Evolutionary conservation across 2,888 invertebrate genomes (phyloP).

Genomic region (Amblyjoppa fuscipennis): DNA sequence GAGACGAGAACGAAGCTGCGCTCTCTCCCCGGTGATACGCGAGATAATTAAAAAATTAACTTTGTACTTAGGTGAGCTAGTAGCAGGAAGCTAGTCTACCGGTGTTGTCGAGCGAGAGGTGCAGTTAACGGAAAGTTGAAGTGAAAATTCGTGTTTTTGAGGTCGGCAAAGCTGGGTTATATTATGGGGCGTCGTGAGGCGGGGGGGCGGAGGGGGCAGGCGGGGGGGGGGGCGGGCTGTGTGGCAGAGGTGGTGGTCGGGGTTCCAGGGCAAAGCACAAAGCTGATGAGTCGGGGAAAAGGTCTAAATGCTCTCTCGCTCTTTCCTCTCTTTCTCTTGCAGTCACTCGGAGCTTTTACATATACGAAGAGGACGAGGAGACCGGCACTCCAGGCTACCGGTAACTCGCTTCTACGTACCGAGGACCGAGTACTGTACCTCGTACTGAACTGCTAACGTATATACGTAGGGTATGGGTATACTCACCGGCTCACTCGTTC

Average conservation of each 20-base stretch:
- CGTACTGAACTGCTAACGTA: slow-evolving; percentile 59
- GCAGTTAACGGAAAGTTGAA: slow-evolving; percentile 84
- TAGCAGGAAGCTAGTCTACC: slow-evolving; percentile 51
- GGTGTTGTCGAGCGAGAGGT: slow-evolving; percentile 62
- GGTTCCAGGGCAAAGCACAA: slow-evolving; percentile 80
- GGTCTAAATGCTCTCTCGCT: slow-evolving; percentile 80
- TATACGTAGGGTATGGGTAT: slow-evolving; percentile 16
- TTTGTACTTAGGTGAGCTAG: slow-evolving; percentile 81
- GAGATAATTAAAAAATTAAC: slow-evolving; percentile 83
- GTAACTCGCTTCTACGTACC: slow-evolving; percentile 77
- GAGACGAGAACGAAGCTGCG: slow-evolving; percentile 34
- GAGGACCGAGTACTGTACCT: slow-evolving; percentile 71
- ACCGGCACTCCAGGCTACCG: slow-evolving; percentile 75
- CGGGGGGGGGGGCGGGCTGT: background rate
- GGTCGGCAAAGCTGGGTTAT: slow-evolving; percentile 72
- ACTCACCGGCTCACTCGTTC: slow-evolving; percentile 69
- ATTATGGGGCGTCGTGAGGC: slow-evolving; percentile 58
- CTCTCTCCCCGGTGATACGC: slow-evolving; percentile 62
- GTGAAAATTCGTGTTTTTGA: slow-evolving; percentile 85
- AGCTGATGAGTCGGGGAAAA: slow-evolving; percentile 84
- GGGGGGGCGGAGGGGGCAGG: slow-evolving; percentile 22
- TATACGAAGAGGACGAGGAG: slow-evolving; percentile 48
- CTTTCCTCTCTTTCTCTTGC: slow-evolving; percentile 62
- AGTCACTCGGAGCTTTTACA: slow-evolving; percentile 52
- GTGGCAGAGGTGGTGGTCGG: background rate